Percentiles rank a stretch among this genome's conserved stretches.
phyloP scores from a whole-genome alignment of 2,113 vertebrate species.

The Xiphorhynchus elegans region DNA sequence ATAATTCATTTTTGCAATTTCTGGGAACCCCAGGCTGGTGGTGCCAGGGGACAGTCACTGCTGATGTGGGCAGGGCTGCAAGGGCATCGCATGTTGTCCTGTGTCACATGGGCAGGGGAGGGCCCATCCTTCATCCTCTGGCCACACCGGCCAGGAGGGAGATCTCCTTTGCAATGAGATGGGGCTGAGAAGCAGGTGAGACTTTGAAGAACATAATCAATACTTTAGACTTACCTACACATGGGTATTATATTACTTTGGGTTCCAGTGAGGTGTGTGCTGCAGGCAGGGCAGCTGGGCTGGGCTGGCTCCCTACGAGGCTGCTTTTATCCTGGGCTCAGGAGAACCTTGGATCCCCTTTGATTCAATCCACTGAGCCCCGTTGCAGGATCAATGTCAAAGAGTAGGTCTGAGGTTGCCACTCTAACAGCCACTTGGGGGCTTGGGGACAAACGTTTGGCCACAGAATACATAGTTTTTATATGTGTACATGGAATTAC shows the following conservation, averaged over 20 bases:
- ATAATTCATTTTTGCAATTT: neutral
- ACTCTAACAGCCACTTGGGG: neutral
- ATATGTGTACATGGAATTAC: neutral
- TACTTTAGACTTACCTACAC: neutral
- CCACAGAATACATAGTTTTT: neutral
- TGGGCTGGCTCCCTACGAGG: neutral
- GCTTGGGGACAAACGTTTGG: neutral
- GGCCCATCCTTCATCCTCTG: neutral
- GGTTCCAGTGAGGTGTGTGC: neutral
- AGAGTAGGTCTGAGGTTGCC: neutral
- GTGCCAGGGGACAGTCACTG: neutral
- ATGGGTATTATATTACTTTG: neutral
- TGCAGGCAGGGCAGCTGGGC: neutral
- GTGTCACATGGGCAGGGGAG: neutral
- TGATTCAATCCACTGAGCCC: neutral
- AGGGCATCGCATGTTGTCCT: neutral
- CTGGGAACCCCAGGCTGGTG: neutral
- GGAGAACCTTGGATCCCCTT: neutral
- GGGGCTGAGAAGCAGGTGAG: conserved; percentile 17
- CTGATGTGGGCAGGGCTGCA: neutral
- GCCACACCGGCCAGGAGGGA: neutral
- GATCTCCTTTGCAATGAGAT: neutral
- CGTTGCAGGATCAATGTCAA: neutral
- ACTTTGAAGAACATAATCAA: conserved; percentile 22
- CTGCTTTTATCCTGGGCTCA: neutral